A percentile compares a stretch with the other conserved stretches of the same genome.
Evolutionary conservation across 2,888 invertebrate species (phyloP).

Genomic region (Eretmocerus hayati): DNA sequence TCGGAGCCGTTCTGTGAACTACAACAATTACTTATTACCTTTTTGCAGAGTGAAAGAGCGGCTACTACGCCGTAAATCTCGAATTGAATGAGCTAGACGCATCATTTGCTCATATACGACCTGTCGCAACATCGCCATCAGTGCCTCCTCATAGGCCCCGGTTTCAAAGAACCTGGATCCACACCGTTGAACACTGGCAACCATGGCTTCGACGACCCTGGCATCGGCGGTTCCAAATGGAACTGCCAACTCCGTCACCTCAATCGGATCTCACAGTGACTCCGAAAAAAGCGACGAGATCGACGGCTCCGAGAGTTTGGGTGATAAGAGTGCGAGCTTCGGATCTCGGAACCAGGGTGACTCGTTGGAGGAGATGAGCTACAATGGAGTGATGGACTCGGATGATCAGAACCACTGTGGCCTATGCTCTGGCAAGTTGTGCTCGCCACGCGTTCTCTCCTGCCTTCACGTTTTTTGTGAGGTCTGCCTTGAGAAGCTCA

Average conservation of each 20-base stretch:
- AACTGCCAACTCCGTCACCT: conserved; percentile 29
- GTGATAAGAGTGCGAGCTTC: conserved; percentile 30
- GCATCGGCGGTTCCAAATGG: conserved; percentile 39
- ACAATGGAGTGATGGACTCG: conserved; percentile 27
- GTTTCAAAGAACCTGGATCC: too few species aligned
- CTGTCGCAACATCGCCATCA: too few species aligned
- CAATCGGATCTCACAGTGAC: conserved; percentile 24
- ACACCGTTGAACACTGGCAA: too few species aligned
- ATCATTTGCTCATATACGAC: too few species aligned
- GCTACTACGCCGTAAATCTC: too few species aligned
- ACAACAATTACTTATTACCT: too few species aligned
- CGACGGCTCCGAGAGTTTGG: conserved; percentile 32
- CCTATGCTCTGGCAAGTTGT: conserved; percentile 60
- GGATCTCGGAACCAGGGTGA: conserved; percentile 19
- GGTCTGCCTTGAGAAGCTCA: conserved; percentile 76
- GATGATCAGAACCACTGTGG: conserved; percentile 35
- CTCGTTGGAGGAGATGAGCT: conserved; percentile 35
- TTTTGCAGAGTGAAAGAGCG: too few species aligned
- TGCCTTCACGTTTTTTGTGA: conserved; percentile 96
- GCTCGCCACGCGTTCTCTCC: conserved; percentile 78
- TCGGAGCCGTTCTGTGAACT: too few species aligned
- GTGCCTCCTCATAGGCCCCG: too few species aligned
- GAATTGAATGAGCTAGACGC: too few species aligned
- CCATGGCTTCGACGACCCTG: conserved; percentile 41
- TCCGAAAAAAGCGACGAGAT: conserved; percentile 31